Evolutionary conservation across 2,113 vertebrate genomes (phyloP).

Genomic region (Verasper variegatus): DNA sequence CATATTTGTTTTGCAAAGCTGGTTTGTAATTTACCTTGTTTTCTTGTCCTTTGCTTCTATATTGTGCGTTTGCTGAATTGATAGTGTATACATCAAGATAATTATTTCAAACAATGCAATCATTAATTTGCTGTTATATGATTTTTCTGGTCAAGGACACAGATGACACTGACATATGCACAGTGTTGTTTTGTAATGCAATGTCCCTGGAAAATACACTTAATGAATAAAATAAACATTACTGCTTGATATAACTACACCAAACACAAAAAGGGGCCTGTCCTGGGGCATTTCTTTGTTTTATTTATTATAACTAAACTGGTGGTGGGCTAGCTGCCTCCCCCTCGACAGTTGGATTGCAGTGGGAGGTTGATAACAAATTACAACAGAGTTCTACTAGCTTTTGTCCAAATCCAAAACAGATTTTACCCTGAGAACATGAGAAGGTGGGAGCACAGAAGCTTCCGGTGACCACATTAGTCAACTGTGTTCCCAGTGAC

Average conservation of each 20-base stretch:
- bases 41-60: no score
- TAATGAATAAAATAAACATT: neutral
- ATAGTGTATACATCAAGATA: no score
- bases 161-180: no score
- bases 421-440: constrained; percentile 20
- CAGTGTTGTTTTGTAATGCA: no score
- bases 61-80: no score
- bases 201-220: no score
- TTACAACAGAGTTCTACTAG: neutral
- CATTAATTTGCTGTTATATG: no score
- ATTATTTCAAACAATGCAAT: no score
- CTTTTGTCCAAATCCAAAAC: constrained; percentile 6
- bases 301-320: neutral
- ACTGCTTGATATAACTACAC: neutral
- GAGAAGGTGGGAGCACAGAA: neutral
- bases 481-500: constrained; percentile 16
- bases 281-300: neutral
- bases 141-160: no score
- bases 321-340: neutral
- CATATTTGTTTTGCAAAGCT: no score
- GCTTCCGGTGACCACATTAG: neutral
- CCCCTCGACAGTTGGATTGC: neutral
- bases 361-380: neutral
- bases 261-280: neutral
- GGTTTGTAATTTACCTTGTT: no score